phyloP scores from a whole-genome alignment of 35 echinoderm and acorn worm genomes.

The Heliocidaris erythrogramma region DNA sequence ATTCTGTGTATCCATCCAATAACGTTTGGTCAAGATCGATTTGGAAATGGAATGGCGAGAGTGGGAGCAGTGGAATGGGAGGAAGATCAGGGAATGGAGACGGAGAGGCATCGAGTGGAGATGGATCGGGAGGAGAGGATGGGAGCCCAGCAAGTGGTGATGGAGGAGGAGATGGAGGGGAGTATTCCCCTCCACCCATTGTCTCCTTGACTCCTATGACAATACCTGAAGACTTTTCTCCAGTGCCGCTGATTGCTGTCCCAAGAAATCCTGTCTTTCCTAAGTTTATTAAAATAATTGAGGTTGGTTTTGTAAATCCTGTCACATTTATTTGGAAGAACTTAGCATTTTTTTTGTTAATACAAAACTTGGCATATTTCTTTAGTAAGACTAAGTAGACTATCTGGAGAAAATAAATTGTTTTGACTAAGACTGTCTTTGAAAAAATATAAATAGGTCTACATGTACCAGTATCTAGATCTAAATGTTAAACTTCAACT shows the following conservation, averaged over 20 bases:
- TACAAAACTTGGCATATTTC: too few species aligned
- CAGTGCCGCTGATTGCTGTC: conserved; percentile 92
- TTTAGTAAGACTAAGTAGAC: too few species aligned
- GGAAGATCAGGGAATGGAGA: conserved; percentile 13
- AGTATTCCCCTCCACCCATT: conserved; percentile 53
- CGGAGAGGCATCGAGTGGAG: conserved; percentile 33
- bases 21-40: not conserved
- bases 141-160: conserved; percentile 47
- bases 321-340: too few species aligned
- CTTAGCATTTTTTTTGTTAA: too few species aligned
- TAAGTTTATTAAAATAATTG: conserved; percentile 99
- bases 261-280: conserved; percentile 95
- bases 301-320: conserved; percentile 52
- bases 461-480: too few species aligned
- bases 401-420: too few species aligned
- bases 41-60: conserved; percentile 72
- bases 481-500: too few species aligned
- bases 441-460: too few species aligned
- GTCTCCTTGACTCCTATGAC: conserved; percentile 86
- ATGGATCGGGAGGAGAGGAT: conserved; percentile 13
- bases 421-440: too few species aligned
- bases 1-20: not conserved
- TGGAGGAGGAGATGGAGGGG: not conserved
- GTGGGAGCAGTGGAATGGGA: not conserved
- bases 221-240: conserved; percentile 86